These are phyloP conservation scores for Astropecten irregularis DNA, from an alignment of 53 echinoderm and acorn worm genomes.

Conservation along the genomic window DNA sequence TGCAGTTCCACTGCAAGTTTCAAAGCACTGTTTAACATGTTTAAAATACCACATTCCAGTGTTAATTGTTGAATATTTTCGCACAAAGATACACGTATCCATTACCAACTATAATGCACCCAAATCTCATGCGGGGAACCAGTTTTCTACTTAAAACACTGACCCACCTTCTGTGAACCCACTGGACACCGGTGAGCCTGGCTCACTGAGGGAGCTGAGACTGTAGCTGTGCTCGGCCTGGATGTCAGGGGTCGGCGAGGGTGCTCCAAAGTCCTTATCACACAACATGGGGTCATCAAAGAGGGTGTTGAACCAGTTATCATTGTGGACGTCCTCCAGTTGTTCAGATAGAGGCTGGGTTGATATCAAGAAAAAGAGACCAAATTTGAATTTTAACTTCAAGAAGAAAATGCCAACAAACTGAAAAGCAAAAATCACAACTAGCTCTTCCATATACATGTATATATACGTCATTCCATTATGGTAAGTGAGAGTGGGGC, in stretches of 20 bases:
- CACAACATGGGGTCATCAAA: conserved; percentile 96
- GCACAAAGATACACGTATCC: too few species aligned
- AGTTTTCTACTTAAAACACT: too few species aligned
- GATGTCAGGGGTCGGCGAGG: conserved; percentile 84
- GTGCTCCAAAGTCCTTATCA: conserved; percentile 53
- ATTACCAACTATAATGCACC: too few species aligned
- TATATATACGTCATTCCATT: too few species aligned
- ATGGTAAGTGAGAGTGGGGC: too few species aligned
- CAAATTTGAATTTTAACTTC: background rate
- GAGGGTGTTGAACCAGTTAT: conserved; percentile 81
- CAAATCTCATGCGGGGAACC: too few species aligned
- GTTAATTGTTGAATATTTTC: too few species aligned
- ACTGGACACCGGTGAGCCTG: conserved; percentile 65
- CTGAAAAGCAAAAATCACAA: too few species aligned
- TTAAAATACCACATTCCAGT: too few species aligned
- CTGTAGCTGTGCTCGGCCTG: conserved; percentile 94
- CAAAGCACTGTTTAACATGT: too few species aligned
- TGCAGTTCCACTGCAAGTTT: too few species aligned
- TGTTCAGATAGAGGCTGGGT: conserved; percentile 88
- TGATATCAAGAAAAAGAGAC: conserved; percentile 3
- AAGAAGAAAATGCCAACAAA: background rate
- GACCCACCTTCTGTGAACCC: conserved; percentile 35
- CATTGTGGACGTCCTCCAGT: conserved; percentile 73
- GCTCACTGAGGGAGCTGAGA: conserved; percentile 76
- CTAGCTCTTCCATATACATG: too few species aligned